phyloP scores from a whole-genome alignment of 1,140 invertebrate species.

The Drosophila rufa region DNA sequence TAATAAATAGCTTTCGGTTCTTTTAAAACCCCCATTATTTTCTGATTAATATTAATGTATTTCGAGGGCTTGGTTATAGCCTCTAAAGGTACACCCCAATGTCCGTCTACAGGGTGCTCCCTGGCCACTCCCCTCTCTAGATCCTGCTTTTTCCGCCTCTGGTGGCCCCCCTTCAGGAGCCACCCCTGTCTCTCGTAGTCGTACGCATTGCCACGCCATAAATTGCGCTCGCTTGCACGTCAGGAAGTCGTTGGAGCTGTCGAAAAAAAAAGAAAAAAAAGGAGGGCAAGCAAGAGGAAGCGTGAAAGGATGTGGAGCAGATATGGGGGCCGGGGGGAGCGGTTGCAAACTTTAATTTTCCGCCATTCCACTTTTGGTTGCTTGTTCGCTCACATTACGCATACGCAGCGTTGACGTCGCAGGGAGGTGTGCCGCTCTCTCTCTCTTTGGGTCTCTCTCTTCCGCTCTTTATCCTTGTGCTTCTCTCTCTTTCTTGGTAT shows the following conservation, averaged over 20 bases:
- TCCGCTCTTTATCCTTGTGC: not conserved
- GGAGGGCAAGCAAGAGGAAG: not conserved
- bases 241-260: conserved; percentile 57
- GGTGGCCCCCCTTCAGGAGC: not conserved
- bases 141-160: not conserved
- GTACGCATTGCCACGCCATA: conserved; percentile 53
- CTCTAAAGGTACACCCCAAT: conserved; percentile 3
- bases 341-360: conserved; percentile 68
- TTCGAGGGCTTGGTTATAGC: not conserved
- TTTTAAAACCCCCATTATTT: no score
- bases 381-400: conserved; percentile 69
- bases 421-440: conserved; percentile 54
- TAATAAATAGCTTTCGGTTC: no score
- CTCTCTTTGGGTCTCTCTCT: conserved; percentile 7
- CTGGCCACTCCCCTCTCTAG: conserved; percentile 8
- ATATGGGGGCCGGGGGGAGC: conserved; percentile 6
- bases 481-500: conserved; percentile 22
- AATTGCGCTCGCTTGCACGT: conserved; percentile 58
- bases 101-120: conserved; percentile 15
- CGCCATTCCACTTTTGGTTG: conserved; percentile 67
- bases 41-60: conserved; percentile 33
- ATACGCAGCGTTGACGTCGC: conserved; percentile 62
- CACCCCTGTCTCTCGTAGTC: not conserved
- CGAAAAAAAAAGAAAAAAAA: conserved; percentile 12
- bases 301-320: not conserved